Base-by-base conservation (phyloP, 2,888 invertebrate genomes). In the Phlogophora meticulosa region DNA sequence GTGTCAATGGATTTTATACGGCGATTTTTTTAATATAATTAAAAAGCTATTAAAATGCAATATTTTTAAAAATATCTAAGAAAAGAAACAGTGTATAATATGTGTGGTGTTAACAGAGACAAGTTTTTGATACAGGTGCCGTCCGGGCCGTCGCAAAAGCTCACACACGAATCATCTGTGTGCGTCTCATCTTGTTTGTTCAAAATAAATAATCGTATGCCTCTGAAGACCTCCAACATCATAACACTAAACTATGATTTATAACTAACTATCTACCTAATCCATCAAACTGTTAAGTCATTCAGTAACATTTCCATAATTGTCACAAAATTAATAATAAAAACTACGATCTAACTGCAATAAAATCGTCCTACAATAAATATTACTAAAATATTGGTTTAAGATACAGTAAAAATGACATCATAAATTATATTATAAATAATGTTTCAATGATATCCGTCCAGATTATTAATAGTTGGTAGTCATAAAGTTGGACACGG, bases 371-470 rank as follows among this genome's bases (percentile, higher is more conserved):
- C 40, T 43, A 45, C 45, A 62, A 62, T 78, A 67, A 76, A 78
- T 55, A 66, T 59, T 38, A 45, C 52, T 72, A 60, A 65, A 72
- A 55, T 64, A 76, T 72, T 71, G 28, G 62, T 34, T 67, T 55
- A 36, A 48, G 53, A 38, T 15, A 59, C 43, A 61, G 36, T 76
- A 76, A 81, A 77, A 55, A 78, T 76, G 62, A 70, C 69, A 78
- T 59, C 69, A 70, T 81, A 76, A 72, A 80, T 78, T 72, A 52
- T 46, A 51, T 65, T 60, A 70, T 72, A 72, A 78, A 81, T 78
- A 67, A 55, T 63, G 38, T 62, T 70, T 72, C 60, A 80, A 71
- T 68, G 53, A 63, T 68, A 69, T 70, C 76, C 81, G 78, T 76
- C 66, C 62, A 53, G 42, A 62, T 81, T 78, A 72, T 81, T 72